These are phyloP conservation scores for Rhynchotus rufescens DNA, from an alignment of 2,797 vertebrate species.

Conservation along the genomic window DNA sequence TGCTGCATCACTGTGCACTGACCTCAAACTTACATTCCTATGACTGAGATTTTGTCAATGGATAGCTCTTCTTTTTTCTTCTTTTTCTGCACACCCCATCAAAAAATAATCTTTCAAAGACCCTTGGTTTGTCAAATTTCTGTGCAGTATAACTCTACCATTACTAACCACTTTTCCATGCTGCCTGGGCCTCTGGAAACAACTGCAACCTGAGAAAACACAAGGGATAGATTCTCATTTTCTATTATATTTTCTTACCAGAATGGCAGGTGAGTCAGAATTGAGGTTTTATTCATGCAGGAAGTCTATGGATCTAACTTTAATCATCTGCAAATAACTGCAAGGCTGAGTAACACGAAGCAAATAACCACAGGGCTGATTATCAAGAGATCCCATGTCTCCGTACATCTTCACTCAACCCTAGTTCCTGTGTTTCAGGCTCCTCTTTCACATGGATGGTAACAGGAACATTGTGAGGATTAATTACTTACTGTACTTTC, in stretches of 20 bases:
- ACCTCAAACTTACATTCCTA: background rate
- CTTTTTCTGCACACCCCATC: background rate
- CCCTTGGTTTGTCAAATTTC: background rate
- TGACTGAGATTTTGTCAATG: background rate
- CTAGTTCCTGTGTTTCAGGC: background rate
- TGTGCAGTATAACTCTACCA: background rate
- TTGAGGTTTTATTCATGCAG: constrained; percentile 42
- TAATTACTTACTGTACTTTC: constrained; percentile 12
- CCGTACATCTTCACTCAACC: background rate
- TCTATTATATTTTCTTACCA: constrained; percentile 55
- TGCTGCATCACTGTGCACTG: background rate
- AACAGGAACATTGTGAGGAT: background rate
- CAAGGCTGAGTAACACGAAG: constrained; percentile 29
- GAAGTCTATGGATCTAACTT: constrained; percentile 40
- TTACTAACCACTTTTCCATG: constrained; percentile 51
- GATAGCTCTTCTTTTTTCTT: background rate
- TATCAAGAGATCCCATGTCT: background rate
- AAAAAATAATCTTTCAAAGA: background rate
- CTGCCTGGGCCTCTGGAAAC: constrained; percentile 48
- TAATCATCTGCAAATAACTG: constrained; percentile 35
- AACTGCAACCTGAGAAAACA: constrained; percentile 57
- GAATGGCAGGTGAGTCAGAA: constrained; percentile 52
- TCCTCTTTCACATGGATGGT: background rate
- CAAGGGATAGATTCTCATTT: constrained; percentile 28
- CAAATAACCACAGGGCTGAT: constrained; percentile 8